Percentiles rank a stretch among this genome's conserved stretches.
Conservation (phyloP, 2,888 invertebrate species). For the Epistrophe grossulariae region DNA sequence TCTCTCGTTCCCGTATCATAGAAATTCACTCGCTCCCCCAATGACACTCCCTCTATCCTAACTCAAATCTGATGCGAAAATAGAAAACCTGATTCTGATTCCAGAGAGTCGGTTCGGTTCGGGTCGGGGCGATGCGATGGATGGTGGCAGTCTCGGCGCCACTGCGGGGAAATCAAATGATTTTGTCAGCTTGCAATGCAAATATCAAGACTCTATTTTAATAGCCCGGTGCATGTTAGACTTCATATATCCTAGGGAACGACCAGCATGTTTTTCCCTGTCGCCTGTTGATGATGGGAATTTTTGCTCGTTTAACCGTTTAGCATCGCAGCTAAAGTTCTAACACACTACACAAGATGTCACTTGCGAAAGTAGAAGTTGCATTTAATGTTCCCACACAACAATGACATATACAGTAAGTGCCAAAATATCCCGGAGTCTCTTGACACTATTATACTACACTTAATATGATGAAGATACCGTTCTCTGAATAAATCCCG, state of each 20-base stretch:
- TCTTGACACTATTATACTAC: background rate
- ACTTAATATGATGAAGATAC: slow-evolving; percentile 4
- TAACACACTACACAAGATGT: slow-evolving; percentile 47
- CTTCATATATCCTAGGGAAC: slow-evolving; percentile 35
- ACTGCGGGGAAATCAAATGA: slow-evolving; percentile 57
- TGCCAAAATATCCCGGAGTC: slow-evolving; percentile 40
- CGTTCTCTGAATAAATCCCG: slow-evolving; percentile 30
- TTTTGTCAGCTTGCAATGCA: slow-evolving; percentile 43
- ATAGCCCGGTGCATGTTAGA: slow-evolving; percentile 41
- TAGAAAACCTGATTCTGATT: slow-evolving; percentile 63
- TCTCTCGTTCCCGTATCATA: slow-evolving; percentile 63
- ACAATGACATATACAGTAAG: slow-evolving; percentile 35
- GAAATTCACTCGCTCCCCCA: slow-evolving; percentile 28
- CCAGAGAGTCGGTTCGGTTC: slow-evolving; percentile 4
- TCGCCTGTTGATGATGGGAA: slow-evolving; percentile 34
- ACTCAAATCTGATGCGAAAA: slow-evolving; percentile 49
- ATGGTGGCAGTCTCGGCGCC: slow-evolving; percentile 52
- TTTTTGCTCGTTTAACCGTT: slow-evolving; percentile 56
- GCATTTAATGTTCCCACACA: slow-evolving; percentile 56
- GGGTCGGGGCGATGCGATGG: background rate
- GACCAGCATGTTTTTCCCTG: slow-evolving; percentile 18
- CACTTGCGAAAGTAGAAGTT: slow-evolving; percentile 26
- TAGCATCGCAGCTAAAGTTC: slow-evolving; percentile 17
- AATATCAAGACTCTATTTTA: slow-evolving; percentile 31
- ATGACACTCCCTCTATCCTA: slow-evolving; percentile 29